A percentile compares a stretch with the other conserved stretches of the same genome.
Evolutionary conservation across 2,113 vertebrate species (phyloP).

Genomic region (Meriones unguiculatus): DNA sequence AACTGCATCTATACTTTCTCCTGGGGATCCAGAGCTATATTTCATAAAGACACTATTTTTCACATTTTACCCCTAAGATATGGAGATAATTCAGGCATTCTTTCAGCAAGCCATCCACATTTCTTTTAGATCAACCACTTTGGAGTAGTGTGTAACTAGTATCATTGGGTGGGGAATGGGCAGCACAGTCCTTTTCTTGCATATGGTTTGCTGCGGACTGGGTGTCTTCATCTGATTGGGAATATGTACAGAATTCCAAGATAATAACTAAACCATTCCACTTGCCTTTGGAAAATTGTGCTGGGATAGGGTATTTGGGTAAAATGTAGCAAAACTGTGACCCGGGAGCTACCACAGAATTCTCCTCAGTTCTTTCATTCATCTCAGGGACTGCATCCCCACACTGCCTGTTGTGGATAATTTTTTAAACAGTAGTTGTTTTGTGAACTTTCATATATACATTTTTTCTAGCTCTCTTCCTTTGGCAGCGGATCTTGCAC

Average conservation of each 20-base stretch:
- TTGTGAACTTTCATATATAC: neutral
- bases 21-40: neutral
- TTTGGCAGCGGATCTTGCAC: neutral
- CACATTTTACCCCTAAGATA: neutral
- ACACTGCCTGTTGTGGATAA: neutral
- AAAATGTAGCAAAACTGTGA: neutral
- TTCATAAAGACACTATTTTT: neutral
- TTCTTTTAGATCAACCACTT: neutral
- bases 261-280: neutral
- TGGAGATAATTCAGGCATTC: neutral
- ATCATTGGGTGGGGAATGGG: neutral
- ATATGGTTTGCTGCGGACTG: neutral
- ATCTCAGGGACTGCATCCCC: neutral
- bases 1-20: neutral
- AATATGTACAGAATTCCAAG: neutral
- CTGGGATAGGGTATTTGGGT: neutral
- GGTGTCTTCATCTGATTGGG: neutral
- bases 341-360: accelerated
- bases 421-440: neutral
- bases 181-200: neutral
- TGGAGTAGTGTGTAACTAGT: neutral
- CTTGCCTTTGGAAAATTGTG: neutral
- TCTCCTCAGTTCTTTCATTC: neutral
- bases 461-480: neutral
- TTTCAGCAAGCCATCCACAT: neutral